A percentile compares a stretch with the other conserved stretches of the same genome.
These are phyloP conservation scores for Melipona beecheii DNA, from an alignment of 2,888 invertebrate species.

Conservation along the genomic window DNA sequence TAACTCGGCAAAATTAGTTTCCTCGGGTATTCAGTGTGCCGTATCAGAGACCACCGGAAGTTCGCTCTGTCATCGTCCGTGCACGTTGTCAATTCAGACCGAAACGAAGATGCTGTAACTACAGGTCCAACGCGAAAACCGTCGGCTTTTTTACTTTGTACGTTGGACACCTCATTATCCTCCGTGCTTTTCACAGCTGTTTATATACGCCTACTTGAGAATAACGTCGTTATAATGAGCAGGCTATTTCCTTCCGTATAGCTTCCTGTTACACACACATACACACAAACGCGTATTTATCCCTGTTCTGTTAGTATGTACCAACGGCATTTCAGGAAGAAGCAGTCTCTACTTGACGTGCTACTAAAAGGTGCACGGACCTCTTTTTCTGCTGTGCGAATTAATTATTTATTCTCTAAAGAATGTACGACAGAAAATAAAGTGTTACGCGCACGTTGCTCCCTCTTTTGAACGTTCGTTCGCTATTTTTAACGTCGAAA, in stretches of 20 bases:
- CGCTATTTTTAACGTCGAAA: no score
- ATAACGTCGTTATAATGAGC: slow-evolving; percentile 64
- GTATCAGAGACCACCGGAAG: slow-evolving; percentile 19
- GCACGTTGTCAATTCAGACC: slow-evolving; percentile 11
- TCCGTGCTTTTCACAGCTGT: slow-evolving; percentile 47
- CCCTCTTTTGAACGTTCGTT: background rate
- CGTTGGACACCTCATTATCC: slow-evolving; percentile 61
- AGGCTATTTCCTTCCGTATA: slow-evolving; percentile 28
- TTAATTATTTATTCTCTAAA: slow-evolving; percentile 50
- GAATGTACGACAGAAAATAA: background rate
- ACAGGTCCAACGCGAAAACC: slow-evolving; percentile 30
- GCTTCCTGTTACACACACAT: slow-evolving; percentile 22
- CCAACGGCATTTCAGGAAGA: background rate
- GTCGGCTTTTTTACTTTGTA: slow-evolving; percentile 43
- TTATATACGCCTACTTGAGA: slow-evolving; percentile 58
- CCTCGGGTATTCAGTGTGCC: slow-evolving; percentile 17
- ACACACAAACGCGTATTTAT: background rate
- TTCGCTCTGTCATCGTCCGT: slow-evolving; percentile 15
- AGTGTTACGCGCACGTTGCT: no score
- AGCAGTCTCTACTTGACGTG: background rate
- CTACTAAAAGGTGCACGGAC: background rate
- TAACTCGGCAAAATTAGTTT: slow-evolving; percentile 21
- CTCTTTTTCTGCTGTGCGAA: background rate
- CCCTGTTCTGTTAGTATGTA: background rate
- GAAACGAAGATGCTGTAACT: slow-evolving; percentile 13